Evolutionary conservation across 2,888 invertebrate genomes (phyloP).

Genomic region (Lepidocyrtoides sp.): DNA sequence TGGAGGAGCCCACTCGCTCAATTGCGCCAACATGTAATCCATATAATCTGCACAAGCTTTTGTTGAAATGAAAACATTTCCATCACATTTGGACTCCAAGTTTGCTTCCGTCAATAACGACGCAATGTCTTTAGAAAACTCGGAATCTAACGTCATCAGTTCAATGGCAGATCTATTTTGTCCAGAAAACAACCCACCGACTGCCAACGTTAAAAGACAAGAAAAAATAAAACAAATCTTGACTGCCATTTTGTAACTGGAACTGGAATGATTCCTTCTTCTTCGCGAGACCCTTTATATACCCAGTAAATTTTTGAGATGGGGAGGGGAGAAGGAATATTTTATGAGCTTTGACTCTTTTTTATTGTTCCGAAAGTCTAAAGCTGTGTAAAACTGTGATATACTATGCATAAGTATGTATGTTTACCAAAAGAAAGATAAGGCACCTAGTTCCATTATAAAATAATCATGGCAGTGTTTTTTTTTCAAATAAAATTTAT

Average conservation of each 20-base stretch:
- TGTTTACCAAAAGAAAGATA: too few relatives aligned
- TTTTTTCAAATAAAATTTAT: background rate
- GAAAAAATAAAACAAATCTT: background rate
- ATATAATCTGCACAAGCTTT: conserved; percentile 75
- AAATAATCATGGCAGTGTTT: too few relatives aligned
- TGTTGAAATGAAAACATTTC: conserved; percentile 75
- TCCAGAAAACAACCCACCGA: conserved; percentile 3
- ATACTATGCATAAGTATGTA: too few relatives aligned
- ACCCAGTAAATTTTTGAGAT: too few relatives aligned
- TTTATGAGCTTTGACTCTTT: too few relatives aligned
- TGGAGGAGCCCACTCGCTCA: conserved; percentile 80
- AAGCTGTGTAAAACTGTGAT: too few relatives aligned
- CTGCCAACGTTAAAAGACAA: background rate
- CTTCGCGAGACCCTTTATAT: too few relatives aligned
- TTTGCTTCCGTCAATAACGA: conserved; percentile 78
- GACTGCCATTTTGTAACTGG: conserved; percentile 16
- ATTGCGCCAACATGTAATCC: conserved; percentile 58
- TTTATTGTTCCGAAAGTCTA: too few relatives aligned
- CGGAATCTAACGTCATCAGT: conserved; percentile 33
- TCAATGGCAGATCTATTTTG: conserved; percentile 25
- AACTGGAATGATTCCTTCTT: too few relatives aligned
- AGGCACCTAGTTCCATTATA: too few relatives aligned
- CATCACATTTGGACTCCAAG: conserved; percentile 80
- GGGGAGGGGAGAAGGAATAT: too few relatives aligned
- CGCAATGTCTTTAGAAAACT: conserved; percentile 81